Conservation (phyloP, 2,888 invertebrate genomes). For the Aricia artaxerxes region DNA sequence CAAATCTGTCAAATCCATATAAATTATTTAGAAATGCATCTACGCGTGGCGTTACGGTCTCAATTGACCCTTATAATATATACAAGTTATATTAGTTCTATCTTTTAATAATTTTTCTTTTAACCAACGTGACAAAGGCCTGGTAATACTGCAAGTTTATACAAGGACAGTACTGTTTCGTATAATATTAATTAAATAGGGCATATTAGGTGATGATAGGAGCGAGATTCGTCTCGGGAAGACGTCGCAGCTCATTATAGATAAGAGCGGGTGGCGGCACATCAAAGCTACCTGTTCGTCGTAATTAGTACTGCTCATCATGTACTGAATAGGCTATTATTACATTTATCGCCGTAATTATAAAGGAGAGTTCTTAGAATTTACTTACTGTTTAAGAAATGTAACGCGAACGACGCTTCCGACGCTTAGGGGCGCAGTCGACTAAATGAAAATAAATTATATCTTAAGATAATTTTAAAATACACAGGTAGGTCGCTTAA, state of each 20-base stretch:
- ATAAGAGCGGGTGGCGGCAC: conserved; percentile 34
- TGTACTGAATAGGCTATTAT: conserved; percentile 27
- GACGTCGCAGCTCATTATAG: conserved; percentile 33
- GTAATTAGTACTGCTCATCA: conserved; percentile 32
- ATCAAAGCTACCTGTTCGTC: conserved; percentile 32
- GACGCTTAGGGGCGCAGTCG: conserved; percentile 22
- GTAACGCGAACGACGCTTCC: conserved; percentile 19
- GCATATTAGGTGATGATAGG: conserved; percentile 1
- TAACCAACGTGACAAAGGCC: background rate
- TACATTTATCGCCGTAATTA: conserved; percentile 22
- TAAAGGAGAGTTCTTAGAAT: conserved; percentile 19
- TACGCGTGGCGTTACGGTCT: too few relatives aligned
- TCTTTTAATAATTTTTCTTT: background rate
- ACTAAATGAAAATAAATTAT: conserved; percentile 21
- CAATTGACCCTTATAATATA: too few relatives aligned
- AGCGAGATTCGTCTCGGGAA: conserved; percentile 30
- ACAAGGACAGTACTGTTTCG: background rate
- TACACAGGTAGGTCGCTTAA: background rate
- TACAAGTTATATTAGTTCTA: too few relatives aligned
- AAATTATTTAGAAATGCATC: too few relatives aligned
- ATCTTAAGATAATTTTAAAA: conserved; percentile 4
- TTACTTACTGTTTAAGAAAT: conserved; percentile 3
- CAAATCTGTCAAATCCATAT: too few relatives aligned
- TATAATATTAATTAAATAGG: conserved; percentile 27
- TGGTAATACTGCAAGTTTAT: background rate